Evolutionary conservation across 2,113 vertebrate species (phyloP).

Genomic region (Ariopsis seemanni): DNA sequence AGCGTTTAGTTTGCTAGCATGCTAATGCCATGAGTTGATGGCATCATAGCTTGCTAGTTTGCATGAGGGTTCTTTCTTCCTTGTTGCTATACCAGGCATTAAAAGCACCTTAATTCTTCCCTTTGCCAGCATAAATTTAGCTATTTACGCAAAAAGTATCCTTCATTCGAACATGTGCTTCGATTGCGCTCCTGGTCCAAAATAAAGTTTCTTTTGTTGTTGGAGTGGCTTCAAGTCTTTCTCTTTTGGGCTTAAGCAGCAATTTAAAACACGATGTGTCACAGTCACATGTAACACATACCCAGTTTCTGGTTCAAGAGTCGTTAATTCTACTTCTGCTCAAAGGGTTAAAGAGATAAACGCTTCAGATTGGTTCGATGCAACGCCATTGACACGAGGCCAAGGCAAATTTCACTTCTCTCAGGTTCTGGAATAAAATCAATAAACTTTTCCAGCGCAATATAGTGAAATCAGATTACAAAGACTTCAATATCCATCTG

Average conservation of each 20-base stretch:
- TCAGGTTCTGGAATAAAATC: constrained; percentile 36
- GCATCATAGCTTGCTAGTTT: background rate
- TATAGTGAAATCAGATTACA: constrained; percentile 50
- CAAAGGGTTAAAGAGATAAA: background rate
- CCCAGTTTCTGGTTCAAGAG: background rate
- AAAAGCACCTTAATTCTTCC: background rate
- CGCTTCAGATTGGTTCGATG: background rate
- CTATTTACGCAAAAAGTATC: background rate
- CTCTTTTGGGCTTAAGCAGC: background rate
- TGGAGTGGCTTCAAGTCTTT: background rate
- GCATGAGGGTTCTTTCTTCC: no score
- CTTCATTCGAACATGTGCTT: background rate
- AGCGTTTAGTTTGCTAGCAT: background rate
- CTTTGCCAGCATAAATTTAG: background rate
- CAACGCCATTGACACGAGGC: background rate
- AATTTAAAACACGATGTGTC: no score
- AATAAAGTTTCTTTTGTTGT: background rate
- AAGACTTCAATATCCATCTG: constrained; percentile 48
- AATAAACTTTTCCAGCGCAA: constrained; percentile 39
- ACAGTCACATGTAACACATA: background rate
- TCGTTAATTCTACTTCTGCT: background rate
- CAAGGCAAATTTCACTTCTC: constrained; percentile 1
- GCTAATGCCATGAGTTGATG: background rate
- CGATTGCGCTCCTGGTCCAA: background rate
- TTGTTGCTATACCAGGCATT: background rate